Conservation (phyloP, 2,888 invertebrate genomes). For the Cenopis cana region DNA sequence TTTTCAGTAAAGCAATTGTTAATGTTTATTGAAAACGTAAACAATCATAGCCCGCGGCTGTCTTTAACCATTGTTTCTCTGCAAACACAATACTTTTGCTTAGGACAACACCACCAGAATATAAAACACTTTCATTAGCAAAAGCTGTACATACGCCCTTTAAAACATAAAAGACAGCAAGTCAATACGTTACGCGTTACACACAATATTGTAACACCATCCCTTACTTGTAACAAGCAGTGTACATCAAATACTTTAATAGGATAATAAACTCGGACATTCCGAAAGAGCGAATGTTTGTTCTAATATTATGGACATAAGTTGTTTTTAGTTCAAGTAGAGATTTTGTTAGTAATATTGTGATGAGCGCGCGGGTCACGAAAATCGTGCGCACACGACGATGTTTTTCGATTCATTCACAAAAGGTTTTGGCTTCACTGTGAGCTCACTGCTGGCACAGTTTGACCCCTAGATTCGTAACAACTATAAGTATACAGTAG, state of each 20-base stretch:
- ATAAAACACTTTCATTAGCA: neutral
- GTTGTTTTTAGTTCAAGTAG: neutral
- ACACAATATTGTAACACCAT: neutral
- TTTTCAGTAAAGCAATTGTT: slow-evolving; percentile 4
- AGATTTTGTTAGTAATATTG: slow-evolving; percentile 14
- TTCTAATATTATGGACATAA: neutral
- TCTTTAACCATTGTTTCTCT: slow-evolving; percentile 28
- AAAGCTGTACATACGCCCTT: neutral
- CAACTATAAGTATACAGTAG: neutral
- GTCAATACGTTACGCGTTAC: slow-evolving; percentile 28
- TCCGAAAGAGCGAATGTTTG: neutral
- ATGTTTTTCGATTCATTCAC: slow-evolving; percentile 46
- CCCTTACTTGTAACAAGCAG: slow-evolving; percentile 10
- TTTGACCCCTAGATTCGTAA: neutral
- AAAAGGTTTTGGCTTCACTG: neutral
- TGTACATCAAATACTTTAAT: slow-evolving; percentile 20
- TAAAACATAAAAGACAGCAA: neutral
- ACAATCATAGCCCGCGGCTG: slow-evolving; percentile 31
- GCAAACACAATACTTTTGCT: slow-evolving; percentile 16
- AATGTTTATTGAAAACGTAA: slow-evolving; percentile 29
- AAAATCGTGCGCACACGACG: slow-evolving; percentile 62
- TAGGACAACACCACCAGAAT: slow-evolving; percentile 1
- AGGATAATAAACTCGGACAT: neutral
- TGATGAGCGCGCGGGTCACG: slow-evolving; percentile 58
- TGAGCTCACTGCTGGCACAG: neutral